These are phyloP conservation scores for Chaenocephalus aceratus DNA, from an alignment of 2,113 vertebrate species.

Conservation along the genomic window DNA sequence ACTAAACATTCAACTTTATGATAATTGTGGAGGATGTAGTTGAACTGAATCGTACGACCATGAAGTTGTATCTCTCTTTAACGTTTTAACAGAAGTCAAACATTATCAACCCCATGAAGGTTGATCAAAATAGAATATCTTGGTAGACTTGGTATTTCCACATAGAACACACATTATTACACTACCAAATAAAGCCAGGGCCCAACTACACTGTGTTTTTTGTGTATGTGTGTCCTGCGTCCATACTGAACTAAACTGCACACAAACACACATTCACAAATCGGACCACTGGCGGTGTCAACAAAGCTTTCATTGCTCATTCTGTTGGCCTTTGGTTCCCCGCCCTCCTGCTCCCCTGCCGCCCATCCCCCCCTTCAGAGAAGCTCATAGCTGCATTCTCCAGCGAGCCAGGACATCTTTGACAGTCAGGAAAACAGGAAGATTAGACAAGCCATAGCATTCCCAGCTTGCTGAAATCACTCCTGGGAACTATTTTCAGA, in stretches of 20 bases:
- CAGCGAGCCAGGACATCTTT: constrained; percentile 68
- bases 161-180: background rate
- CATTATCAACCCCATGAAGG: background rate
- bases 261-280: constrained; percentile 19
- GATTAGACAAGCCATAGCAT: constrained; percentile 53
- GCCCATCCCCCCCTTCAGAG: constrained; percentile 58
- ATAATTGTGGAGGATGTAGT: background rate
- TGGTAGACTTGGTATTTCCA: background rate
- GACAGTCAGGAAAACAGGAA: constrained; percentile 54
- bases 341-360: constrained; percentile 38
- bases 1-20: background rate
- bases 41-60: background rate
- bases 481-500: constrained; percentile 41
- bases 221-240: background rate
- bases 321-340: constrained; percentile 66
- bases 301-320: constrained; percentile 72
- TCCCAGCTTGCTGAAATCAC: constrained; percentile 20
- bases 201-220: background rate
- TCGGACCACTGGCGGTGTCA: constrained; percentile 45
- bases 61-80: background rate
- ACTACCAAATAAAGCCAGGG: background rate
- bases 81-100: background rate
- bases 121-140: background rate
- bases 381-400: constrained; percentile 68
- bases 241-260: background rate